A percentile compares a stretch with the other conserved stretches of the same genome.
phyloP scores from a whole-genome alignment of 2,888 invertebrate genomes.

The Willowsia nigromaculata region DNA sequence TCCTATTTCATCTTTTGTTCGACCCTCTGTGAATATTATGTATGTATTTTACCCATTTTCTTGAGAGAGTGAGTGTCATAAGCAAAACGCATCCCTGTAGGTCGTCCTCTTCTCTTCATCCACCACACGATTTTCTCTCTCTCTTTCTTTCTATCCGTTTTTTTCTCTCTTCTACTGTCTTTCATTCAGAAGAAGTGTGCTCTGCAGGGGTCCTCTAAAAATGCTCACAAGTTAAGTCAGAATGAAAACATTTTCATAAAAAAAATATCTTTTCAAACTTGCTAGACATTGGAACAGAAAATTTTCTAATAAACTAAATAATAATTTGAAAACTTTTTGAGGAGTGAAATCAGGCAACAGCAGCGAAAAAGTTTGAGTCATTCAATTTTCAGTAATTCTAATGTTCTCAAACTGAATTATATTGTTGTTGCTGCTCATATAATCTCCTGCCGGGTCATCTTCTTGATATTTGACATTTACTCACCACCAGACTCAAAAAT shows the following conservation, averaged over 20 bases:
- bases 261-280: neutral
- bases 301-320: conserved; percentile 18
- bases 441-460: conserved; percentile 70
- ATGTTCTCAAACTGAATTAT: neutral
- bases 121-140: conserved; percentile 5
- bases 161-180: conserved; percentile 5
- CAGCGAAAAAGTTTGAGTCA: conserved; percentile 36
- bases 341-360: conserved; percentile 48
- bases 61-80: conserved; percentile 54
- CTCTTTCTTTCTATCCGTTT: conserved; percentile 14
- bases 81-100: conserved; percentile 68
- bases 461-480: conserved; percentile 61
- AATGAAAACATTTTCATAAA: conserved; percentile 20
- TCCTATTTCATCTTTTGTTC: neutral
- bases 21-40: neutral
- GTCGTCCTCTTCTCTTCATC: conserved; percentile 41
- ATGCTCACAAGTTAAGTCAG: conserved; percentile 14
- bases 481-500: conserved; percentile 50
- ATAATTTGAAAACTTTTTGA: conserved; percentile 26
- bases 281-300: too few species aligned
- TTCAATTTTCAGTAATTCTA: conserved; percentile 41
- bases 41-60: conserved; percentile 35
- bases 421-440: conserved; percentile 16
- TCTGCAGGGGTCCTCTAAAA: conserved; percentile 49
- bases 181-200: conserved; percentile 57